Evolutionary conservation across 2,888 invertebrate species (phyloP).

Genomic region (Xanthorhoe spadicearia): DNA sequence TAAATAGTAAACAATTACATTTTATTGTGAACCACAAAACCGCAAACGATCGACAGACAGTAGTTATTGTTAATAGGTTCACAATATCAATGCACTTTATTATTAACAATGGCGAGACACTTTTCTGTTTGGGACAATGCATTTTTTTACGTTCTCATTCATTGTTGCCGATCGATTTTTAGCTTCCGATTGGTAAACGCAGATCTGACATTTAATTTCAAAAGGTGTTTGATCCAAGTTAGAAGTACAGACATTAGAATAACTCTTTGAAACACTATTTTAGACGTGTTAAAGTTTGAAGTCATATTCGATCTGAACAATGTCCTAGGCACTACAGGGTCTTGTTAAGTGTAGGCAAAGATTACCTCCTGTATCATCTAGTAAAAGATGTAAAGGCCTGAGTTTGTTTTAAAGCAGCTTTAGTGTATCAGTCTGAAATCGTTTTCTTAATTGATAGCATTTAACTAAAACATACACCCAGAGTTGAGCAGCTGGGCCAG

Average conservation of each 20-base stretch:
- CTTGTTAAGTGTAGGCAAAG: no score
- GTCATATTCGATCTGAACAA: no score
- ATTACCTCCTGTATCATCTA: no score
- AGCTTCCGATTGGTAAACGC: slow-evolving; percentile 7
- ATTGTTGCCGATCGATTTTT: slow-evolving; percentile 20
- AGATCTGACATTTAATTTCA: slow-evolving; percentile 4
- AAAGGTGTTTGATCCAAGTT: slow-evolving; percentile 13
- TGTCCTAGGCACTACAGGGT: no score
- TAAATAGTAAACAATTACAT: background rate
- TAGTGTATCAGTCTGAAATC: no score
- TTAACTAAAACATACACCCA: no score
- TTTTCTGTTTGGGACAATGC: slow-evolving; percentile 25
- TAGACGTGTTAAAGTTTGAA: no score
- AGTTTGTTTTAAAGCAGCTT: no score
- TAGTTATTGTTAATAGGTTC: slow-evolving; percentile 19
- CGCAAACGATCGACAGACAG: slow-evolving; percentile 10
- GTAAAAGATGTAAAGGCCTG: no score
- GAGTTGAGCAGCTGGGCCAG: no score
- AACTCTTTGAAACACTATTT: no score
- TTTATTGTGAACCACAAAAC: slow-evolving; percentile 18
- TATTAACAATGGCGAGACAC: slow-evolving; percentile 20
- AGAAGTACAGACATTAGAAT: slow-evolving; percentile 49
- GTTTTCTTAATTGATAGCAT: no score
- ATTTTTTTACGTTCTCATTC: slow-evolving; percentile 31
- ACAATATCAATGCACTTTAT: slow-evolving; percentile 19